Evolutionary conservation across 2,113 vertebrate genomes (phyloP).

Genomic region (Pelmatolapia mariae): DNA sequence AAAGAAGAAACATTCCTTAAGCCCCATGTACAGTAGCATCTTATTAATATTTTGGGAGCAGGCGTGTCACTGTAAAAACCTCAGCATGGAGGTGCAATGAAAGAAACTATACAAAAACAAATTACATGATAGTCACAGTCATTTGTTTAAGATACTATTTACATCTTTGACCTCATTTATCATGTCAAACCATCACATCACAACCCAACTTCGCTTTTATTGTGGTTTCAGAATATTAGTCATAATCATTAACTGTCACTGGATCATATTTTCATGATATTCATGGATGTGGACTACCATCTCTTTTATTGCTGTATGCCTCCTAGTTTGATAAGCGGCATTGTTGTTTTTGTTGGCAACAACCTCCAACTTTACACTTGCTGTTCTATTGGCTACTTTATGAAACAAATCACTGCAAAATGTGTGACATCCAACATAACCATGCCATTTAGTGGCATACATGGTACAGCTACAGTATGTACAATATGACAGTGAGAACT

Average conservation of each 20-base stretch:
- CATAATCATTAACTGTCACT: not conserved
- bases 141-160: constrained; percentile 60
- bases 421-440: constrained; percentile 29
- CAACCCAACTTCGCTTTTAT: not conserved
- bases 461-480: constrained; percentile 52
- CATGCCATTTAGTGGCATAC: not conserved
- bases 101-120: constrained; percentile 52
- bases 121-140: constrained; percentile 70
- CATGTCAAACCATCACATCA: not conserved
- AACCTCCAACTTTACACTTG: constrained; percentile 4
- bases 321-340: not conserved
- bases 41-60: constrained; percentile 18
- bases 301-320: constrained; percentile 50
- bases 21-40: constrained; percentile 19
- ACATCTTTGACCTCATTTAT: constrained; percentile 58
- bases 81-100: constrained; percentile 22
- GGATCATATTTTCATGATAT: not conserved
- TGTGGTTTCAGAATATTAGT: not conserved
- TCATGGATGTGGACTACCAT: not conserved
- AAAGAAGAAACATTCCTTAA: constrained; percentile 10
- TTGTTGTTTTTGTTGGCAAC: not conserved
- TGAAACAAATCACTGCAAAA: constrained; percentile 32
- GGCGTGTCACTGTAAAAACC: constrained; percentile 49
- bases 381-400: constrained; percentile 4
- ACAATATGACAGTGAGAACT: constrained; percentile 40